phyloP scores from a whole-genome alignment of 2,888 invertebrate genomes.

The Eledona agricola region DNA sequence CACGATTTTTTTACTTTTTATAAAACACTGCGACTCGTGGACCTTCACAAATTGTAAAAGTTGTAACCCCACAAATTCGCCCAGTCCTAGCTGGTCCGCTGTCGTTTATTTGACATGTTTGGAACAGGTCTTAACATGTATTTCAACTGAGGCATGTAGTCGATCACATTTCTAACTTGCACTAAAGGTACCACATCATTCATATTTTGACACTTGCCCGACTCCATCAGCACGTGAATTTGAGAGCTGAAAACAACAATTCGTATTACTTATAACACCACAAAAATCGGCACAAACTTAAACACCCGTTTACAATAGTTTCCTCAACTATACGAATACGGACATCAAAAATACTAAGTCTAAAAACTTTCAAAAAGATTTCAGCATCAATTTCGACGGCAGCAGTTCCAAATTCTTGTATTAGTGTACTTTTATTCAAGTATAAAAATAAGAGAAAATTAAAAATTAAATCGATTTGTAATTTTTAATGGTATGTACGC shows the following conservation, averaged over 20 bases:
- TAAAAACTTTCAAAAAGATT: too few relatives aligned
- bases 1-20: slow-evolving; percentile 38
- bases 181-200: slow-evolving; percentile 81
- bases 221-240: slow-evolving; percentile 78
- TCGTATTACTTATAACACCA: background rate
- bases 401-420: too few relatives aligned
- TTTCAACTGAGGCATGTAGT: slow-evolving; percentile 86
- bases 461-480: too few relatives aligned
- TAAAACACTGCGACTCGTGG: slow-evolving; percentile 28
- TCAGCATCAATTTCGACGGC: too few relatives aligned
- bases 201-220: slow-evolving; percentile 76
- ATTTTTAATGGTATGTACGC: too few relatives aligned
- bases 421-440: too few relatives aligned
- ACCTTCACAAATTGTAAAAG: slow-evolving; percentile 42
- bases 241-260: slow-evolving; percentile 63
- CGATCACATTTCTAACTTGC: slow-evolving; percentile 83
- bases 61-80: slow-evolving; percentile 56
- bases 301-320: too few relatives aligned
- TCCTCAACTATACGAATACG: too few relatives aligned
- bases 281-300: background rate
- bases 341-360: too few relatives aligned
- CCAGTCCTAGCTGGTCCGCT: slow-evolving; percentile 72
- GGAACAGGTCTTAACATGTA: slow-evolving; percentile 76
- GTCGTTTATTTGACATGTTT: slow-evolving; percentile 64
- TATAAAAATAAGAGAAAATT: too few relatives aligned